These are phyloP conservation scores for Mirounga angustirostris DNA, from an alignment of 2,113 vertebrate genomes.

Conservation along the genomic window DNA sequence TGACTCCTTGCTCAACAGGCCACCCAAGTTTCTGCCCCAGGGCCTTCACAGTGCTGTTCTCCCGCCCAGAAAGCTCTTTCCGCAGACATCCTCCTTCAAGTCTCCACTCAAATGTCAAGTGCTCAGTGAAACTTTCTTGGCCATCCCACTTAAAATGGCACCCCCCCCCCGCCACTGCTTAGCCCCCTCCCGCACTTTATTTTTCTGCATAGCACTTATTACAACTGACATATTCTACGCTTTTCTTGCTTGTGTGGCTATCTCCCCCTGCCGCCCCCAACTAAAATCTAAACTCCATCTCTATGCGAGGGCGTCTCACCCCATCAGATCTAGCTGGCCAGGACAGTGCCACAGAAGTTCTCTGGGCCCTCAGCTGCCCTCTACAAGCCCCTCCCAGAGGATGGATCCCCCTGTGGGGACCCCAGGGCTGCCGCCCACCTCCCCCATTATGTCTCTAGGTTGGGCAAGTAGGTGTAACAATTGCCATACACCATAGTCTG, in stretches of 20 bases:
- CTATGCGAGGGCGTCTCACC: neutral
- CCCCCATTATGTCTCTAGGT: neutral
- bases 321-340: neutral
- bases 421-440: neutral
- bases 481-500: neutral
- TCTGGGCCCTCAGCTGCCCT: neutral
- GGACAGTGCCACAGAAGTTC: neutral
- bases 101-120: neutral
- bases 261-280: neutral
- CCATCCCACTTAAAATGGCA: neutral
- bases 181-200: accelerated
- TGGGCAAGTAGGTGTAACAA: neutral
- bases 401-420: neutral
- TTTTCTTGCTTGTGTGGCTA: neutral
- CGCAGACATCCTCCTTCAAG: neutral
- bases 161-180: no score
- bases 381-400: neutral
- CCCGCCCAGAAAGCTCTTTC: neutral
- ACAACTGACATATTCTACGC: accelerated
- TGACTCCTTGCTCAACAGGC: neutral
- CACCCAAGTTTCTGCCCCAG: neutral
- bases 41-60: neutral
- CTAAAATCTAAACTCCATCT: neutral
- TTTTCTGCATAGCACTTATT: neutral
- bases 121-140: neutral